Evolutionary conservation across 64 coral and sea anemone species (phyloP), one percentile per base, ranked within the genome.

Genomic region (Hydrozoanthus tunicans): DNA sequence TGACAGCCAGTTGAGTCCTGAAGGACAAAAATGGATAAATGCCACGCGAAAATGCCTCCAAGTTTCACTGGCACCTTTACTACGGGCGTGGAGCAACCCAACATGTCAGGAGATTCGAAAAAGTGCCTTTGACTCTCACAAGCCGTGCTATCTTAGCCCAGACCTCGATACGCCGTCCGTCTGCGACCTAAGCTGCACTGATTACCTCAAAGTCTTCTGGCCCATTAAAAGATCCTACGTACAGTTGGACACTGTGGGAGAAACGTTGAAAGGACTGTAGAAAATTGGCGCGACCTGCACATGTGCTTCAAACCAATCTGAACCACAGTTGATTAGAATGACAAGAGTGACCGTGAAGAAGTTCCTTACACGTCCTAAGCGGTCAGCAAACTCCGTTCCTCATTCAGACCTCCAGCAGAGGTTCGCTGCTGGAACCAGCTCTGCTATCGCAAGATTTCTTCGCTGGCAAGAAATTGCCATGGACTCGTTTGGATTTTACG

Each of bases 31-130:
- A 56, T 94, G 93, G 93, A 7, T 91, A 0, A 66, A 91, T 51
- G 90, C 23, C 5, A 82, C 81, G 55, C 52, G 93, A 15, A 94
- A 89, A 14, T 94, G 93, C 61, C 64, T 94, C 10, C 90, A 89
- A 53, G 90, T 95, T 0, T 23, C 85, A 54, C 70, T 92, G 20
- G 90, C 81, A 11, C 83, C 90, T 58, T 23, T 95, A 73, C 59
- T 95, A 3, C 82, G 94, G 1, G 58, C 70, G 15, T 92, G 83
- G 90, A 64, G n/a, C 23, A 57, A 70, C 1, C 76, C 81, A 73
- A 86, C 83, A 0, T 95, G 90, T 81, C 23, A 83, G n/a, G 1
- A 81, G 20, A 79, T 95, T 69, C 64, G 90, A 77, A 17, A 62
- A n/a, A 80, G 5, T n/a, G 90, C 94, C 0, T 89, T 95, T 82